Evolutionary conservation across 2,888 invertebrate species (phyloP).

Genomic region (Microctonus hyperodae): DNA sequence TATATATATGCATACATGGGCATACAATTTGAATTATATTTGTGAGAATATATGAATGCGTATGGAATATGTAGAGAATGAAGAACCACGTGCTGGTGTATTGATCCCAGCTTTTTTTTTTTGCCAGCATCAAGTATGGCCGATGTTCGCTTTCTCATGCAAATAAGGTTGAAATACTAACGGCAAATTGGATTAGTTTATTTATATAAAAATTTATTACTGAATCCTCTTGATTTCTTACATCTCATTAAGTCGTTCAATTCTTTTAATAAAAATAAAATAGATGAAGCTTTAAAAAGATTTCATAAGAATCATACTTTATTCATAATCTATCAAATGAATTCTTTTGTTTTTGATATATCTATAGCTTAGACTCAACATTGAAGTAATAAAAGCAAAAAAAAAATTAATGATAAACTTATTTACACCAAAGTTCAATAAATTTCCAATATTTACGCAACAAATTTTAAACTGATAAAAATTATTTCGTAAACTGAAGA

Average conservation of each 20-base stretch:
- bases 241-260: too few species aligned
- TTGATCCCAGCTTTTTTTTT: neutral
- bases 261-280: too few species aligned
- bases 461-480: neutral
- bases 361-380: too few species aligned
- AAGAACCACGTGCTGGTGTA: slow-evolving; percentile 1
- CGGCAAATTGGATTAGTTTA: too few species aligned
- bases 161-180: neutral
- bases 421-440: neutral
- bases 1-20: too few species aligned
- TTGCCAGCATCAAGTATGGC: neutral
- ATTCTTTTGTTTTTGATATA: too few species aligned
- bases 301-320: too few species aligned
- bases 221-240: too few species aligned
- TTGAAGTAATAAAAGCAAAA: neutral
- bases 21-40: neutral
- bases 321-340: too few species aligned
- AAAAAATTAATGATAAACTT: neutral
- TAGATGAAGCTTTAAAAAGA: too few species aligned
- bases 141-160: neutral
- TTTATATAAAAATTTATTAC: too few species aligned
- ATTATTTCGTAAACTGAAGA: too few species aligned
- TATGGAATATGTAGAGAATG: neutral
- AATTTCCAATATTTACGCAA: neutral
- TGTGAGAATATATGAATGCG: neutral